Base-by-base conservation (phyloP, 2,113 vertebrate species). In the Eulemur rufifrons region DNA sequence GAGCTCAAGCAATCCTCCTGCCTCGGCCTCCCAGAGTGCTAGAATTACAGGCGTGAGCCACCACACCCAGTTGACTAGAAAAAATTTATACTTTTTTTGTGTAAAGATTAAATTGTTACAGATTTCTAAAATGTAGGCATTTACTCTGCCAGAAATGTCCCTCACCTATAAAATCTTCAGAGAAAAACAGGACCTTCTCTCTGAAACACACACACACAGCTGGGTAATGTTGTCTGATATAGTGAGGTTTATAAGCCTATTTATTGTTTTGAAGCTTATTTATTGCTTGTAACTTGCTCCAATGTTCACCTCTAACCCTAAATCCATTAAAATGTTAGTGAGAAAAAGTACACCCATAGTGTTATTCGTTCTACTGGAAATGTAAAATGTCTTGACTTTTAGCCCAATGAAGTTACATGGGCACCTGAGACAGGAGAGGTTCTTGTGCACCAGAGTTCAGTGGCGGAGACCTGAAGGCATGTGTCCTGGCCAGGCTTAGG, bases 101-200 rank as follows among this genome's bases (percentile, higher is more conserved):
- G 5, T 84, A 76, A 84, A 92, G 20, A 87, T 89, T 69, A 82
- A 93, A 94, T 63, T 13, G 50, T 85, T 45, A 61, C 27, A 14
- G 54, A 76, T 80, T 73, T 85, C 61, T 91, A 50, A 63, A 42
- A 82, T 86, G 89, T 93, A 76, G 56, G 34, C 69, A 87, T 18
- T 86, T 78, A 32, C 27, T 68, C 77, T 59, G 50, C 25, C 21
- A 18, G 74, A 89, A 87, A 84, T 37, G 25, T 20, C 34, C 50
- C 61, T 66, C 69, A 63, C 25, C 47, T 83, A 68, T 37, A 89
- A 96, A 96, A 82, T 87, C 42, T 61, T 10, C 66, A 93, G 73
- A 69, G 27, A 86, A 95, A 69, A 87, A 10, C n/a, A 92, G 47
- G 39, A 59, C 42, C 11, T 27, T 78, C 5, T 34, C 50, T 78